Percentiles rank a stretch among this genome's conserved stretches.
Evolutionary conservation across 2,888 invertebrate species (phyloP).

Genomic region (Idaea dimidiata): DNA sequence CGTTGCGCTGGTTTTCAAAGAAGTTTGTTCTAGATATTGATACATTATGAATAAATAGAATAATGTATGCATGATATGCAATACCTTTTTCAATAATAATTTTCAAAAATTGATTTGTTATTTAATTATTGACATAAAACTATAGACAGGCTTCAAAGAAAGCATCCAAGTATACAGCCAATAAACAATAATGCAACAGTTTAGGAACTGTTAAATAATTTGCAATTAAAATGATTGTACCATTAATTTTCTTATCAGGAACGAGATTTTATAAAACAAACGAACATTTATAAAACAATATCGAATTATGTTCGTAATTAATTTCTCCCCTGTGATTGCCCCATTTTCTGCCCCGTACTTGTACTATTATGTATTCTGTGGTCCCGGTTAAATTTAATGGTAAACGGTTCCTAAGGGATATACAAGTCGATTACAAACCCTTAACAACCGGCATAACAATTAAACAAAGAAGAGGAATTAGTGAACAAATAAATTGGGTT

Average conservation of each 20-base stretch:
- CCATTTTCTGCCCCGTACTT: background rate
- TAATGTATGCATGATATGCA: no score
- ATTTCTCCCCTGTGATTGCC: background rate
- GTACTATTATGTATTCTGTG: no score
- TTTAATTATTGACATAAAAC: no score
- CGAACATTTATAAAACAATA: background rate
- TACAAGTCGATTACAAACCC: background rate
- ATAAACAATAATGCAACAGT: no score
- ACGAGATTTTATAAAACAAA: background rate
- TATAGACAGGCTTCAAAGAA: no score
- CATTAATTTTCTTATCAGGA: background rate
- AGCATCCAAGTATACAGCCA: no score
- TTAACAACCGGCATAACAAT: background rate
- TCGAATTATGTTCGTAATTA: background rate
- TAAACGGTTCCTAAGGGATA: background rate
- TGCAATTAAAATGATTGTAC: background rate
- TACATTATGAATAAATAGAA: no score
- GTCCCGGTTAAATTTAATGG: background rate
- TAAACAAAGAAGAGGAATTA: background rate
- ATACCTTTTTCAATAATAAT: no score
- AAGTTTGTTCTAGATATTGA: no score
- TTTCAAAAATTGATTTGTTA: no score
- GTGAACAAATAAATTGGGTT: background rate
- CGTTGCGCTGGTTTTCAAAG: no score
- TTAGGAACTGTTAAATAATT: no score